phyloP scores from a whole-genome alignment of 2,888 invertebrate genomes.

The Eupithecia insigniata region DNA sequence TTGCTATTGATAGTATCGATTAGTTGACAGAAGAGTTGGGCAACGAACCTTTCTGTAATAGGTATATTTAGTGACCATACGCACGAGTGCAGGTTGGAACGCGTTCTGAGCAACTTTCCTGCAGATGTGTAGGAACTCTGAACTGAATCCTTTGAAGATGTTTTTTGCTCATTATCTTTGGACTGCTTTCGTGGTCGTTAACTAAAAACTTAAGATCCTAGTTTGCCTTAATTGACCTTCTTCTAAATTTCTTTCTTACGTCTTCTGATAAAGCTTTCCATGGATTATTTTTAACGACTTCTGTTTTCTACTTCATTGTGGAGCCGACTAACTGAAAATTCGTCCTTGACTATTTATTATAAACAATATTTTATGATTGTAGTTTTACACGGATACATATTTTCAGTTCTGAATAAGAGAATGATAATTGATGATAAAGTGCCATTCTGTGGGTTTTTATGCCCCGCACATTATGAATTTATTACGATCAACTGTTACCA shows the following conservation, averaged over 20 bases:
- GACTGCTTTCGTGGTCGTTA: not conserved
- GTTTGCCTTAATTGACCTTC: not conserved
- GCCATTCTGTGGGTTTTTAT: not conserved
- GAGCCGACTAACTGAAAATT: not conserved
- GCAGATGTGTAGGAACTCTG: not conserved
- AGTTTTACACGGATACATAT: not conserved
- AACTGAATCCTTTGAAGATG: not conserved
- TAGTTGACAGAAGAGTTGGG: conserved; percentile 5
- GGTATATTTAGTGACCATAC: not conserved
- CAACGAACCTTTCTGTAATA: not conserved
- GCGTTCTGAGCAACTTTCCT: not conserved
- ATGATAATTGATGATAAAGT: not conserved
- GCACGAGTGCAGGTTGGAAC: not conserved
- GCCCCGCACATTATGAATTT: not conserved
- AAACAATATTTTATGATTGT: not conserved
- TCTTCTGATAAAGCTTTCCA: not conserved
- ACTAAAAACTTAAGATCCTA: not conserved
- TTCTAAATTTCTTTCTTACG: too few species aligned
- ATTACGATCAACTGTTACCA: too few species aligned
- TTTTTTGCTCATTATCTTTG: not conserved
- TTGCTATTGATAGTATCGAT: conserved; percentile 41
- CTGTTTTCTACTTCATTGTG: not conserved
- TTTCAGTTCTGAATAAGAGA: not conserved
- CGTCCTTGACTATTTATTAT: not conserved
- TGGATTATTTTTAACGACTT: not conserved